A percentile compares a stretch with the other conserved stretches of the same genome.
phyloP scores from a whole-genome alignment of 1,140 invertebrate genomes.

The Drosophila ironensis region DNA sequence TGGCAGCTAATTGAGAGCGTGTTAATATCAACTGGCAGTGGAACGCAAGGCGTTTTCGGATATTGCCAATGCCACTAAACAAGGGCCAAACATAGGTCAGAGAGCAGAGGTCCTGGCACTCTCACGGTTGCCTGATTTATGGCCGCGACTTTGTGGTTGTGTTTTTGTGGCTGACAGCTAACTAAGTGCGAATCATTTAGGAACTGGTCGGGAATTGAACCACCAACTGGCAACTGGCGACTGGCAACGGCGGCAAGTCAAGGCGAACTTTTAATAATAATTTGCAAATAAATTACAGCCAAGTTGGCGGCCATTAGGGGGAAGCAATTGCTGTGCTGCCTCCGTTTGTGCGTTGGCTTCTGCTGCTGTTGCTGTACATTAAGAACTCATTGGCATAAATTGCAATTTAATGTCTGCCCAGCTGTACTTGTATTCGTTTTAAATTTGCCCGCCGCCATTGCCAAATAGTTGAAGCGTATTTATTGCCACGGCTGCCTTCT shows the following conservation, averaged over 20 bases:
- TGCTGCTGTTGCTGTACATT: constrained; percentile 57
- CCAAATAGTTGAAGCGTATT: constrained; percentile 81
- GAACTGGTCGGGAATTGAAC: constrained; percentile 24
- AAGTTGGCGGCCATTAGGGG: constrained; percentile 65
- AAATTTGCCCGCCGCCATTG: constrained; percentile 60
- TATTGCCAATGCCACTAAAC: neutral
- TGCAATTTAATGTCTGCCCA: constrained; percentile 77
- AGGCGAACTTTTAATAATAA: constrained; percentile 78
- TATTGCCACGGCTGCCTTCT: constrained; percentile 56
- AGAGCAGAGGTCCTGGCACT: constrained; percentile 5
- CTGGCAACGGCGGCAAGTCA: constrained; percentile 2
- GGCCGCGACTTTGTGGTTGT: constrained; percentile 59
- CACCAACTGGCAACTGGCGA: neutral
- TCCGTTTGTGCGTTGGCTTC: constrained; percentile 31
- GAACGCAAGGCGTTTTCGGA: neutral
- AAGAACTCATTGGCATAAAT: constrained; percentile 81
- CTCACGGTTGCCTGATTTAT: constrained; percentile 74
- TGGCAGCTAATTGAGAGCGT: constrained; percentile 61
- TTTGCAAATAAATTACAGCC: constrained; percentile 80
- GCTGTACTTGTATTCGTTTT: constrained; percentile 63
- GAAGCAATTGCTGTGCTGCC: constrained; percentile 33
- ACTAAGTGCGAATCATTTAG: constrained; percentile 80
- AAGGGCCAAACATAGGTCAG: neutral
- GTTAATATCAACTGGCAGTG: constrained; percentile 47
- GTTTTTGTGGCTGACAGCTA: constrained; percentile 72